Evolutionary conservation across 64 coral and sea anemone species (phyloP).

Genomic region (Montipora foliosa): DNA sequence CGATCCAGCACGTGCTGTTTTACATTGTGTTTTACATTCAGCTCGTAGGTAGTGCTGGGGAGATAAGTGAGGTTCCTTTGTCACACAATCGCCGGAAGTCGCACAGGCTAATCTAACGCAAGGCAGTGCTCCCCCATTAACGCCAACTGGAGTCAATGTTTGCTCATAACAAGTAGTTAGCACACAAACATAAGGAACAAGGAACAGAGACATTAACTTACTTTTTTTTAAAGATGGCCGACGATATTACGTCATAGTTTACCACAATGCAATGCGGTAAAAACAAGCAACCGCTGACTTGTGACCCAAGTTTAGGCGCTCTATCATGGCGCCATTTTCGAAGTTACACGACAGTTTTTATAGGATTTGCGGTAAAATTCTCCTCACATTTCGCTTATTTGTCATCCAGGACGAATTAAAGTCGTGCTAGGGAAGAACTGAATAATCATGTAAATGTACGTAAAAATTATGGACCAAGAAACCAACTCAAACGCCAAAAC

Average conservation of each 20-base stretch:
- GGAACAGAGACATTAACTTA: too few species aligned
- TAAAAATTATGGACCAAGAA: constrained; percentile 54
- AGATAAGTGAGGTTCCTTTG: too few species aligned
- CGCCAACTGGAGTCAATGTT: too few species aligned
- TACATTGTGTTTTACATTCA: too few species aligned
- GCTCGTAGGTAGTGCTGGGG: too few species aligned
- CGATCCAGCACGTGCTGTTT: too few species aligned
- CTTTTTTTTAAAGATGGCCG: too few species aligned
- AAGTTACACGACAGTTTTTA: not conserved
- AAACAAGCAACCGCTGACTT: constrained; percentile 6
- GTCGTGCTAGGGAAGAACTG: not conserved
- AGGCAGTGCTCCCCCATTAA: too few species aligned
- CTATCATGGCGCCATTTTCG: constrained; percentile 48
- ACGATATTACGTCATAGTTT: constrained; percentile 42
- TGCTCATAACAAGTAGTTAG: too few species aligned
- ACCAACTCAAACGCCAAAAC: constrained; percentile 16
- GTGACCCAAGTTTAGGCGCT: not conserved
- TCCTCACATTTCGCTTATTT: not conserved
- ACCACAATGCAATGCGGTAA: constrained; percentile 26
- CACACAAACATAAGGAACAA: too few species aligned
- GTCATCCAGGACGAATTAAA: not conserved
- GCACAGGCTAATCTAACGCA: too few species aligned
- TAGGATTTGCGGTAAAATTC: not conserved
- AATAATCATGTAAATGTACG: not conserved
- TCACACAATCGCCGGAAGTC: too few species aligned